A percentile compares a stretch with the other conserved stretches of the same genome.
phyloP scores from a whole-genome alignment of 1,140 invertebrate genomes.

The Neodiprion fabricii region DNA sequence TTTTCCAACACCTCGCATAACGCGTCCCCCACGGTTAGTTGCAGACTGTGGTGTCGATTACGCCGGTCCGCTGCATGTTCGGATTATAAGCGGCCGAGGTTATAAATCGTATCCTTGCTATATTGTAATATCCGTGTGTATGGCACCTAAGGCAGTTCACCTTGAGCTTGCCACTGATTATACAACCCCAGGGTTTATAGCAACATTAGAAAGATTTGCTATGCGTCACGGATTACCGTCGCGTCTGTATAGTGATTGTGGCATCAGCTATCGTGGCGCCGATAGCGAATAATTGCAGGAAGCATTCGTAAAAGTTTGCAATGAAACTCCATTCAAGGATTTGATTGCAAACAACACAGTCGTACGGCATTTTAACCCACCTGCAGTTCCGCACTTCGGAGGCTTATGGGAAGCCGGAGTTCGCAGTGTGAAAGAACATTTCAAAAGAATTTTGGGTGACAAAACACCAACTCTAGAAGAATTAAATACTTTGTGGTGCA shows the following conservation, averaged over 20 bases:
- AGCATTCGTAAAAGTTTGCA: neutral
- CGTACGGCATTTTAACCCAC: conserved; percentile 26
- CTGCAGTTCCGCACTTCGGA: conserved; percentile 24
- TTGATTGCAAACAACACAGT: conserved; percentile 15
- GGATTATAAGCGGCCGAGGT: conserved; percentile 15
- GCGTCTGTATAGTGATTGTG: conserved; percentile 29
- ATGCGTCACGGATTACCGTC: conserved; percentile 23
- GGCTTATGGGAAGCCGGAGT: conserved; percentile 30
- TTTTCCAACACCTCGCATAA: conserved; percentile 41
- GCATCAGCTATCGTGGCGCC: conserved; percentile 24
- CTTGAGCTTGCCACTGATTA: conserved; percentile 38
- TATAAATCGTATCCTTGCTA: neutral
- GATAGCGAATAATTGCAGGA: neutral
- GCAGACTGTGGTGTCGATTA: conserved; percentile 49
- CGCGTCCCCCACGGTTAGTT: conserved; percentile 39
- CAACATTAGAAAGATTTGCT: conserved; percentile 36
- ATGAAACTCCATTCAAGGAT: neutral
- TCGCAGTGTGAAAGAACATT: conserved; percentile 31
- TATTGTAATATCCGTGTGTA: conserved; percentile 1
- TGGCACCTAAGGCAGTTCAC: conserved; percentile 34
- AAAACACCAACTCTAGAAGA: too few species aligned
- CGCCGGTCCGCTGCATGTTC: conserved; percentile 49
- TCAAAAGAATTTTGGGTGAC: too few species aligned
- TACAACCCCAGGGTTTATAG: conserved; percentile 32
- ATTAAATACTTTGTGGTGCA: too few species aligned